Base-by-base conservation (phyloP, 1,140 invertebrate genomes). In the Rhyacophila brunnea region DNA sequence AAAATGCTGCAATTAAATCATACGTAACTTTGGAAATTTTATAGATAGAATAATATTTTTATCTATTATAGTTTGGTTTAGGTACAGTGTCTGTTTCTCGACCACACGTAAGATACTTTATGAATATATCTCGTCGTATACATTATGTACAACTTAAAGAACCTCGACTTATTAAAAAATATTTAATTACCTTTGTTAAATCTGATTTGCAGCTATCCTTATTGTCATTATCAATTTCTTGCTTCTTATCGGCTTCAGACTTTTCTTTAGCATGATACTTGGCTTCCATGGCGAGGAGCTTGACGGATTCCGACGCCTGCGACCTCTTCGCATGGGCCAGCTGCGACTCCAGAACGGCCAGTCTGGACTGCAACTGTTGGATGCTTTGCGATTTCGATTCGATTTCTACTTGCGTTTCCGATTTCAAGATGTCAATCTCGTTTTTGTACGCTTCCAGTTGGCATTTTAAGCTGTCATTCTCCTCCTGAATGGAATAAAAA, bases 361-460 rank as follows among this genome's bases (percentile, higher is more conserved):
- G 81, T 66, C 80, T 83, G 35, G 80, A 77, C 51, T 58, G 48
- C 9, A 77, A 52, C 19, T 76, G 72, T 53, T 74, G 72, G 14
- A 77, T 74, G 61, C 74, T 72, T 43, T 75, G 72, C n/a, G 70
- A 70, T 38, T 74, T 71, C 23, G 69, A 70, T 17, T 82, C 79
- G 6, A 81, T 60, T 51, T 85, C 81, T 15, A 69, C 63, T 62
- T 78, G 78, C 6, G 82, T 72, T 56, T 90, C 90, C 55, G 78
- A 73, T 81, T 88, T 75, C 67, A 85, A 78, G 66, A 89, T 66
- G 71, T 85, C 79, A 72, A 89, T 88, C 79, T 96, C 95, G 78
- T 96, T 96, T 70, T 95, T 94, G 66, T 94, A 95, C 0, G 93
- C 94, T 75, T 96, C 93, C 64, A 97, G 71, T 80, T 97, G 93